phyloP scores from a whole-genome alignment of 2,888 invertebrate genomes.

The Dendrolimus houi region DNA sequence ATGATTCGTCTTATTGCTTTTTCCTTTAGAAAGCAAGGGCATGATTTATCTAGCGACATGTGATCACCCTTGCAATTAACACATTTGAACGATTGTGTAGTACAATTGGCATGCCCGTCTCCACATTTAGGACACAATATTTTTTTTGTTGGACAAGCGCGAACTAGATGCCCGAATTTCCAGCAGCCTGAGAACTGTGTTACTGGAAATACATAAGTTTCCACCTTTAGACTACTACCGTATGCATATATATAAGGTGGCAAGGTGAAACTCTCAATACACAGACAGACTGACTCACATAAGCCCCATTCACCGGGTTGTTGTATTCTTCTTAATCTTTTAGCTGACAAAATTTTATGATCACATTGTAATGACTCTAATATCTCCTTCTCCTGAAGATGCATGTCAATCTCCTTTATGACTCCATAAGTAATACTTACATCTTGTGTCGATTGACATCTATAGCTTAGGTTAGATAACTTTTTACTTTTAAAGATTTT shows the following conservation, averaged over 20 bases:
- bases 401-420: constrained; percentile 15
- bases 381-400: constrained; percentile 13
- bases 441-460: constrained; percentile 10
- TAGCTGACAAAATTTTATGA: constrained; percentile 7
- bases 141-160: background rate
- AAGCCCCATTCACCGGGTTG: constrained; percentile 9
- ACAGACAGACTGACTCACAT: constrained; percentile 13
- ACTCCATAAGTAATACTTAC: constrained; percentile 13
- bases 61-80: background rate
- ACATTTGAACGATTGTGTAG: background rate
- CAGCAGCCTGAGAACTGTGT: constrained; percentile 17
- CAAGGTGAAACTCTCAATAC: constrained; percentile 12
- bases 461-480: constrained; percentile 4
- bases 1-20: no score
- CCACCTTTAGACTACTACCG: constrained; percentile 12
- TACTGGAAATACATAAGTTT: constrained; percentile 14
- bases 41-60: no score
- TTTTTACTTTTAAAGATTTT: constrained; percentile 4
- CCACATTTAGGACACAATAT: background rate
- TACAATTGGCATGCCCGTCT: background rate
- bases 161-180: constrained; percentile 2
- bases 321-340: constrained; percentile 9
- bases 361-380: constrained; percentile 4
- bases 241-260: constrained; percentile 10
- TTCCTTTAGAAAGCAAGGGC: no score